Percentiles rank a stretch among this genome's conserved stretches.
These are phyloP conservation scores for Rhorus exstirpatorius DNA, from an alignment of 2,888 invertebrate species.

Conservation along the genomic window DNA sequence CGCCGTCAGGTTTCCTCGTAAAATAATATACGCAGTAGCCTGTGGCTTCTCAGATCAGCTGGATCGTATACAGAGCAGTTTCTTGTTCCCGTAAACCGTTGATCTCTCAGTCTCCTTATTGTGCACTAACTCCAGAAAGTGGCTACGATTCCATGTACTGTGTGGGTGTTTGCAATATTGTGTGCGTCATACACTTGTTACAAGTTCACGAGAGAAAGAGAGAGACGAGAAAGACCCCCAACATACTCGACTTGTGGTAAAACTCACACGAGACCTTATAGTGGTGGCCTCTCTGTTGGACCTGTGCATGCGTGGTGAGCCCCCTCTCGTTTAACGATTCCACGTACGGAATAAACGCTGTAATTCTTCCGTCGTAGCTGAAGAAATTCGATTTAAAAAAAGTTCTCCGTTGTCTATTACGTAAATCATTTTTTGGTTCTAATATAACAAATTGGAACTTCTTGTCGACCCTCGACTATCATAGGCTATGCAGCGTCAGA, in stretches of 20 bases:
- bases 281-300: conserved; percentile 31
- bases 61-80: conserved; percentile 54
- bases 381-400: conserved; percentile 55
- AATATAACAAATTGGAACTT: conserved; percentile 32
- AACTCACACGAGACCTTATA: conserved; percentile 47
- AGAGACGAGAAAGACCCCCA: conserved; percentile 54
- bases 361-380: conserved; percentile 52
- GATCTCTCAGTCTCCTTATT: conserved; percentile 25
- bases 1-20: conserved; percentile 29
- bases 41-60: conserved; percentile 49
- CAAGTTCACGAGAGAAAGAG: conserved; percentile 47
- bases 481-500: neutral
- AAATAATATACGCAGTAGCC: conserved; percentile 55
- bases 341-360: conserved; percentile 67
- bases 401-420: conserved; percentile 39
- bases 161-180: conserved; percentile 38
- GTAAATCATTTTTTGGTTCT: conserved; percentile 56
- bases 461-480: conserved; percentile 8
- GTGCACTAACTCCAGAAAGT: conserved; percentile 25
- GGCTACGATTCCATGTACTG: conserved; percentile 34
- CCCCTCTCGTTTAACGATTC: conserved; percentile 65
- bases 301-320: conserved; percentile 17
- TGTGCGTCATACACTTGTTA: conserved; percentile 34
- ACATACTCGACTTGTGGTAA: conserved; percentile 66
- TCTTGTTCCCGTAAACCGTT: conserved; percentile 61